phyloP scores from a whole-genome alignment of 1,140 invertebrate species.

The Cydia splendana region DNA sequence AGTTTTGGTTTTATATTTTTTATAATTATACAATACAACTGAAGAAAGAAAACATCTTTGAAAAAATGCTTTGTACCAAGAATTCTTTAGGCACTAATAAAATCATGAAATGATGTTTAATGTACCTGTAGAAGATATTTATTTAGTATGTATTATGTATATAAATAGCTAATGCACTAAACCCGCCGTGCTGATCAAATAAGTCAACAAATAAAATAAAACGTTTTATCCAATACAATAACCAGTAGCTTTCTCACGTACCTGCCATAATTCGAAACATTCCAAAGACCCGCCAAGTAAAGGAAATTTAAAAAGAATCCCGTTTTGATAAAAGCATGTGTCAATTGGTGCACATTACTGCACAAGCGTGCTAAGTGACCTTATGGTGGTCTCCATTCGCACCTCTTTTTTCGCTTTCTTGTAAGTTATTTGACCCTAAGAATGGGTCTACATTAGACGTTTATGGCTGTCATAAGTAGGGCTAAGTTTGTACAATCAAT shows the following conservation, averaged over 20 bases:
- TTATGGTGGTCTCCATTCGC: conserved; percentile 28
- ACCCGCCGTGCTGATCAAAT: background rate
- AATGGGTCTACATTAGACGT: conserved; percentile 22
- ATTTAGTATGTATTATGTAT: too few relatives aligned
- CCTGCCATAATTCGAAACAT: conserved; percentile 8
- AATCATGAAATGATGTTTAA: too few relatives aligned
- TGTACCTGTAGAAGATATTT: too few relatives aligned
- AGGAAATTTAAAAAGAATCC: conserved; percentile 25
- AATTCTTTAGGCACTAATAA: too few relatives aligned
- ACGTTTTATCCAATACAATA: conserved; percentile 13
- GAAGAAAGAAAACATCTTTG: too few relatives aligned
- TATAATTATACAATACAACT: too few relatives aligned
- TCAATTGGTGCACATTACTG: conserved; percentile 19
- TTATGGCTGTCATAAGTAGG: conserved; percentile 24
- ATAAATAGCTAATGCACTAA: background rate
- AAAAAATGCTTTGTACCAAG: too few relatives aligned
- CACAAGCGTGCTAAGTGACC: conserved; percentile 31
- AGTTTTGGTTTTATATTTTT: too few relatives aligned
- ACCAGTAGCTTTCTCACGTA: conserved; percentile 20
- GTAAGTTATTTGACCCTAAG: conserved; percentile 25
- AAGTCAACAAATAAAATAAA: conserved; percentile 19
- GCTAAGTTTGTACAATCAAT: conserved; percentile 20
- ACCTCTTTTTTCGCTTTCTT: conserved; percentile 25
- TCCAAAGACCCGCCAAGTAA: conserved; percentile 9
- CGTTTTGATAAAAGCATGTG: conserved; percentile 28